Evolutionary conservation across 2,797 vertebrate genomes (phyloP).

Genomic region (Periophthalmus magnuspinnatus): DNA sequence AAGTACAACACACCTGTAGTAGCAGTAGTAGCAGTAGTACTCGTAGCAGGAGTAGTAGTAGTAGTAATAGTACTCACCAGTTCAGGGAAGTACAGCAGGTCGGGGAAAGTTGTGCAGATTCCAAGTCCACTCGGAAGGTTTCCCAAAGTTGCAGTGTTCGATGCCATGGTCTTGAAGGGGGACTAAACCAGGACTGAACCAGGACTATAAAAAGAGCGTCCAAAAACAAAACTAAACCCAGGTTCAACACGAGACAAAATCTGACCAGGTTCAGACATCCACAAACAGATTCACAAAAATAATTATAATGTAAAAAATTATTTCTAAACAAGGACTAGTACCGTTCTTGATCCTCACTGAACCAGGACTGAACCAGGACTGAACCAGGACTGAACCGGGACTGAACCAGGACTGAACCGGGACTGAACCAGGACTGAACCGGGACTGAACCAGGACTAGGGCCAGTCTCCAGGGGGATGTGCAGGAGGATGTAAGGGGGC

Average conservation of each 20-base stretch:
- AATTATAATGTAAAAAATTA: no score
- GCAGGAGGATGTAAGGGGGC: neutral
- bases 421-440: neutral
- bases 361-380: neutral
- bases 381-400: neutral
- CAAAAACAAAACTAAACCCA: neutral
- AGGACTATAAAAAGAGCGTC: neutral
- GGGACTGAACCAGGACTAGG: neutral
- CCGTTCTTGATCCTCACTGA: neutral
- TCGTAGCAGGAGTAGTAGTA: no score
- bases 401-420: neutral
- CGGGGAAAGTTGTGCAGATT: conserved; percentile 78
- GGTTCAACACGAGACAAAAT: neutral
- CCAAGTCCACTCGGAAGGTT: conserved; percentile 77
- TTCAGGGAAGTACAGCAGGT: conserved; percentile 82
- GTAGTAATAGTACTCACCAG: conserved; percentile 73
- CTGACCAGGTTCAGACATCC: neutral
- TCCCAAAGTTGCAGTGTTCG: conserved; percentile 55
- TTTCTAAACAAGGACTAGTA: neutral
- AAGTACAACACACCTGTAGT: no score
- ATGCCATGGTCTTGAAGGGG: conserved; percentile 50
- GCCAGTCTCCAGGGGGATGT: neutral
- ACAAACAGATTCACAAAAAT: neutral
- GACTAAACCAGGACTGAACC: neutral
- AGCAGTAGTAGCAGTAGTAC: neutral